Conservation (phyloP, 2,113 vertebrate species). For the Pampusana beccarii region DNA sequence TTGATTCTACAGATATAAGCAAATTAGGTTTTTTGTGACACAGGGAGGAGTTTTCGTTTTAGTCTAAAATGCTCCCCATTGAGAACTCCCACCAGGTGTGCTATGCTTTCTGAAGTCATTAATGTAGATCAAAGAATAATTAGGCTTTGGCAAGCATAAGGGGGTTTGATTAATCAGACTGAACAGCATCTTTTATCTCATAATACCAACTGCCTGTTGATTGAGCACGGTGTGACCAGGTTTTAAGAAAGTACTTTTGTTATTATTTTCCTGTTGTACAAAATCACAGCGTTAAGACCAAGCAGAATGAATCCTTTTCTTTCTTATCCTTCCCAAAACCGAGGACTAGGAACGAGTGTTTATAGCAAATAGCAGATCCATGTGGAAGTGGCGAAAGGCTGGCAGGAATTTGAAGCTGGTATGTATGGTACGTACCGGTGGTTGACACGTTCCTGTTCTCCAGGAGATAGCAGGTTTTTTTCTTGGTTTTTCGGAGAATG, state of each 20-base stretch:
- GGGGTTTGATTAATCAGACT: slow-evolving; percentile 59
- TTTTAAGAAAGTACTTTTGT: neutral
- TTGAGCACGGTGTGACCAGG: neutral
- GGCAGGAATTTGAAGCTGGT: neutral
- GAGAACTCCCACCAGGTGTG: slow-evolving; percentile 62
- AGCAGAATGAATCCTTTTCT: neutral
- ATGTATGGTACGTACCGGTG: neutral
- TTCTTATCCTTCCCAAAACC: neutral
- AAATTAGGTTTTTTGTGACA: slow-evolving; percentile 50
- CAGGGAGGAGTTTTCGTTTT: slow-evolving; percentile 42
- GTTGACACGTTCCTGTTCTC: neutral
- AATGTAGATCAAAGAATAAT: slow-evolving; percentile 69
- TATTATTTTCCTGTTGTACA: neutral
- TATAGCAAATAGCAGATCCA: neutral
- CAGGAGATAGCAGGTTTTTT: neutral
- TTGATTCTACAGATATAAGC: slow-evolving; percentile 48
- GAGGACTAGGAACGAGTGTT: neutral
- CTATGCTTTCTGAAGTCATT: slow-evolving; percentile 63
- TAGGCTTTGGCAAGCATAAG: slow-evolving; percentile 58
- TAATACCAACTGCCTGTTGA: slow-evolving; percentile 44
- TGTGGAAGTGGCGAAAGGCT: neutral
- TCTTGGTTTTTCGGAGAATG: neutral
- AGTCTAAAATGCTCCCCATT: neutral
- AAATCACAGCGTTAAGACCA: neutral
- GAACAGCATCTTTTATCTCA: slow-evolving; percentile 50